A percentile compares a stretch with the other conserved stretches of the same genome.
Conservation (phyloP, 2,797 vertebrate genomes). For the Melopsittacus undulatus region DNA sequence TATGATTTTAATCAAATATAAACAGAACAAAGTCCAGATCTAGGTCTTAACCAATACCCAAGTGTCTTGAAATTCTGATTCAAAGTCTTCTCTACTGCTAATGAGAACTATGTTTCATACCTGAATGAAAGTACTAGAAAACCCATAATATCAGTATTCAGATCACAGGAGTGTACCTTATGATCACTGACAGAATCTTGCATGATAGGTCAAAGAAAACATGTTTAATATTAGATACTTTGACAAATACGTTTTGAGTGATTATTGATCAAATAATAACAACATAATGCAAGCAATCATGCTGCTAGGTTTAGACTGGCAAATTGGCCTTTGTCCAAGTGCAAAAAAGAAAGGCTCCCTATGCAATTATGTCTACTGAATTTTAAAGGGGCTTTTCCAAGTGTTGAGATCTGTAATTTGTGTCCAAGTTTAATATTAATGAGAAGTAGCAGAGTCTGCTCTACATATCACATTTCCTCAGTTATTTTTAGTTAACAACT, state of each 20-base stretch:
- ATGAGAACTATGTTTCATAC: background rate
- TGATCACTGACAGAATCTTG: background rate
- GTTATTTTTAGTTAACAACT: background rate
- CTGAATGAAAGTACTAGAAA: background rate
- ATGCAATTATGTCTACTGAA: background rate
- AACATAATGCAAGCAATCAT: background rate
- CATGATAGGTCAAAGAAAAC: background rate
- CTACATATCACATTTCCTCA: background rate
- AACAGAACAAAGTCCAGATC: background rate
- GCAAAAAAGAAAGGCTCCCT: background rate
- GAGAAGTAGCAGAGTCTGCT: background rate
- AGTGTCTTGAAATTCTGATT: background rate
- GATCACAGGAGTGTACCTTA: background rate
- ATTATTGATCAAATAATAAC: background rate
- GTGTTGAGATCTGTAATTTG: background rate
- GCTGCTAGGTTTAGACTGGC: background rate
- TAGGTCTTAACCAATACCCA: background rate
- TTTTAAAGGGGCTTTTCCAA: background rate
- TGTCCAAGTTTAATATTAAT: background rate
- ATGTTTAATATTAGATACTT: background rate
- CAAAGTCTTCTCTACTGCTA: background rate
- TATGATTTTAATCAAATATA: background rate
- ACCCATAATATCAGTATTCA: background rate
- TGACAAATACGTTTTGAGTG: background rate
- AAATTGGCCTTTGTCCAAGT: background rate